phyloP scores from a whole-genome alignment of 2,113 vertebrate species.

The Malurus cyaneus region DNA sequence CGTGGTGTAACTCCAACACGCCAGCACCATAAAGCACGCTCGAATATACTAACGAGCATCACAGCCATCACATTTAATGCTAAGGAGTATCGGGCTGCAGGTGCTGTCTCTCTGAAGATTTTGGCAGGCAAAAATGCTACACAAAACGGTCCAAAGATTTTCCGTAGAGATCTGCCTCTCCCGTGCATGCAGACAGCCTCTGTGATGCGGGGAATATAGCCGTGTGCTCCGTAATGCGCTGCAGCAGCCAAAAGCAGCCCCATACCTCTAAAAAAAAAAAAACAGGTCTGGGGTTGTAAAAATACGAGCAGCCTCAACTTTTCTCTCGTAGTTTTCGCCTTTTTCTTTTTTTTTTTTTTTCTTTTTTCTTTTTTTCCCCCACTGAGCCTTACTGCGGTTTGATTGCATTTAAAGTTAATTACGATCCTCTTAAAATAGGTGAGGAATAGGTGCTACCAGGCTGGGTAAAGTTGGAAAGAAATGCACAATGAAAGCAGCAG shows the following conservation, averaged over 20 bases:
- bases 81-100: constrained; percentile 73
- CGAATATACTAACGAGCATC: constrained; percentile 84
- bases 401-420: constrained; percentile 44
- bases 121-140: constrained; percentile 51
- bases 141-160: constrained; percentile 21
- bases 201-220: constrained; percentile 1
- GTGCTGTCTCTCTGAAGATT: constrained; percentile 68
- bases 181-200: constrained; percentile 22
- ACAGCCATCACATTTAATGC: constrained; percentile 89
- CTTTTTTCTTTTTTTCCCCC: not conserved
- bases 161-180: constrained; percentile 11
- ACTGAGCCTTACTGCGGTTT: constrained; percentile 37
- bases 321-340: constrained; percentile 28
- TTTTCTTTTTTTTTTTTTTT: not conserved
- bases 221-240: constrained; percentile 11
- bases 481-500: constrained; percentile 35
- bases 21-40: constrained; percentile 88
- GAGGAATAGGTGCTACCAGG: constrained; percentile 69
- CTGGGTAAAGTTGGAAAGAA: constrained; percentile 48
- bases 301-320: constrained; percentile 57
- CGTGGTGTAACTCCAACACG: constrained; percentile 82
- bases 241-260: constrained; percentile 61
- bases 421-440: constrained; percentile 56
- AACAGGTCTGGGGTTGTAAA: constrained; percentile 67
- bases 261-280: constrained; percentile 66